Evolutionary conservation across 1,140 invertebrate genomes (phyloP), one percentile per base, ranked within the genome.

Genomic region (Lordiphosa mommai): DNA sequence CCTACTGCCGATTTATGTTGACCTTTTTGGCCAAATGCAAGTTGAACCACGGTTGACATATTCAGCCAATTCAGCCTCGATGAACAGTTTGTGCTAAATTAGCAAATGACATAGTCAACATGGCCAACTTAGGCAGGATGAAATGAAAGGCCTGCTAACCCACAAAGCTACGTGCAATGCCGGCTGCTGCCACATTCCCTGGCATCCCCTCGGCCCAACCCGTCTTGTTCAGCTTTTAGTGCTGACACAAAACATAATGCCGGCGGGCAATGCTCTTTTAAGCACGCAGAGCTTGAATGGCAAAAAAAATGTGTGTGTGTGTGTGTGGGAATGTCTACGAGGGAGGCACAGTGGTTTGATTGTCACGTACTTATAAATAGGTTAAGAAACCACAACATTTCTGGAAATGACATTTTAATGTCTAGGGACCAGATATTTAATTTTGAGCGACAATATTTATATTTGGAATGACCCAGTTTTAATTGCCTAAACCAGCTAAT

Each of bases 21-120:
- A 80, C 74, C 74, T 80, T 80, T 82, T 63, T 43, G 49, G 50
- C 44, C 60, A 43, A 82, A 82, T 79, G 74, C 74, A 74, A 70
- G 70, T 70, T 58, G 70, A 58, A 57, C 70, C 56, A 49, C 33
- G 33, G 32, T 34, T 20, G 32, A 23, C 47, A 17, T 34, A 32
- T 34, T 30, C 43, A 32, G 14, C 23, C 23, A 16, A 14, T 29
- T 13, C 29, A 63, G 55, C 64, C 61, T 49, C 61, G 47, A 9
- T 16, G 23, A 66, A 71, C 76, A 66, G 71, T 79, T 80, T 80
- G 76, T 82, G 76, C 76, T 72, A 82, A 82, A 82, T 82, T 82
- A 82, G 77, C 77, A 82, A 84, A 82, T 82, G 76, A 84, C 76
- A 82, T 60, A 82, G 76, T 84, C 76, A 80, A 80, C 76, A 80